These are phyloP conservation scores for Vidua chalybeata DNA, from an alignment of 2,113 vertebrate species.

Conservation along the genomic window DNA sequence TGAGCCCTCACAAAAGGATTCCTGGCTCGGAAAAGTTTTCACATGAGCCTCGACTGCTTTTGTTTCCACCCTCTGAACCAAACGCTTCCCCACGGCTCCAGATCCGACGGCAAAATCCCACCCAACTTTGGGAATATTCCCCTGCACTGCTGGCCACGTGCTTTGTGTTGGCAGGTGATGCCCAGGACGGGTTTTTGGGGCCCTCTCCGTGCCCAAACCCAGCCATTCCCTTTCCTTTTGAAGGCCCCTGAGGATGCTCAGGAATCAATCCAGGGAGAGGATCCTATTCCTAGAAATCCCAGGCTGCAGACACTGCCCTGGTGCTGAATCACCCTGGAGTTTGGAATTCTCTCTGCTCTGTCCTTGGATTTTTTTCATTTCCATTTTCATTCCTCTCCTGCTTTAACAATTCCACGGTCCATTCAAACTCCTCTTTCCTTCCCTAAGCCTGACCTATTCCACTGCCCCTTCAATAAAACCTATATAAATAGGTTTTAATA, in stretches of 20 bases:
- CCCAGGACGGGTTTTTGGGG: fast-evolving
- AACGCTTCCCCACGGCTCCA: not conserved
- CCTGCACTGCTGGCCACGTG: fast-evolving
- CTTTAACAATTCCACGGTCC: not conserved
- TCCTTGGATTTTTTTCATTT: no score
- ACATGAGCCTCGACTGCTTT: not conserved
- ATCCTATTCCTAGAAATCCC: not conserved
- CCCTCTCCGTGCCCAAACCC: not conserved
- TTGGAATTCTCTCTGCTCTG: not conserved
- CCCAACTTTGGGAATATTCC: fast-evolving
- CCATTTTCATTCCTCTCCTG: not conserved
- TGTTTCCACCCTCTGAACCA: slow-evolving; percentile 14
- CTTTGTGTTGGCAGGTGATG: not conserved
- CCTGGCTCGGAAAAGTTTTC: not conserved
- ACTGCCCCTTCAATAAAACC: not conserved
- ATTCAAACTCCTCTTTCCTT: not conserved
- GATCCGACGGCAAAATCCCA: not conserved
- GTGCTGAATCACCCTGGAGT: not conserved
- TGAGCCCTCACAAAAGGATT: slow-evolving; percentile 35
- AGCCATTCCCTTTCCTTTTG: fast-evolving
- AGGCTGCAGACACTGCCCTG: fast-evolving
- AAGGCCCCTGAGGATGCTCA: not conserved
- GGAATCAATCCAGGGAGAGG: not conserved
- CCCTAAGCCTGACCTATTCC: not conserved
- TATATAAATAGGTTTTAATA: not conserved